Evolutionary conservation across 2,797 vertebrate genomes (phyloP).

Genomic region (Clarias fuscus): DNA sequence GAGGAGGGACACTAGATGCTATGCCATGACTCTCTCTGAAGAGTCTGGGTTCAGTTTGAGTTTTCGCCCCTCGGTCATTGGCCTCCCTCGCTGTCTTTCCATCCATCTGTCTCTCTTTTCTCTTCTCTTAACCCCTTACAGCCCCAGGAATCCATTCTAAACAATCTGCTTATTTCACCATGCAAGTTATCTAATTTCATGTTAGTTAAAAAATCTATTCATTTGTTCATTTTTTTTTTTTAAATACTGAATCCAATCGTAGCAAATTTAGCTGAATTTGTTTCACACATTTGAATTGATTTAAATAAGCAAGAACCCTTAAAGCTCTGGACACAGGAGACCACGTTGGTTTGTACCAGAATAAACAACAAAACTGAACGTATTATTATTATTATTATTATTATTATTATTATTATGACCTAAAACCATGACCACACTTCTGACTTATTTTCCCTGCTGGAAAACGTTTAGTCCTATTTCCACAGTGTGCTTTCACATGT

Average conservation of each 20-base stretch:
- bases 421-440: background rate
- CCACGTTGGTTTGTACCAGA: background rate
- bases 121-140: conserved; percentile 17
- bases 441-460: background rate
- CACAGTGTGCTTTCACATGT: background rate
- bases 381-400: background rate
- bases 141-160: background rate
- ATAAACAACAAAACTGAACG: background rate
- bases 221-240: background rate
- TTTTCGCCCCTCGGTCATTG: conserved; percentile 27
- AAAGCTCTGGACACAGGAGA: background rate
- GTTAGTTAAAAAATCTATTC: background rate
- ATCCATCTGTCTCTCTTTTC: conserved; percentile 13
- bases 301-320: background rate
- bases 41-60: conserved; percentile 26
- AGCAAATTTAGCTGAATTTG: background rate
- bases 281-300: background rate
- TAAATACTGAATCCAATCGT: background rate
- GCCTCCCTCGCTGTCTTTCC: conserved; percentile 17
- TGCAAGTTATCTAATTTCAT: no score
- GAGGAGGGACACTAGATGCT: conserved; percentile 39
- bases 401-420: background rate
- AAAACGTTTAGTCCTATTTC: background rate
- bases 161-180: background rate
- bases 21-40: conserved; percentile 33